Evolutionary conservation across 2,113 vertebrate species (phyloP).

Genomic region (Myrmecobius fasciatus): DNA sequence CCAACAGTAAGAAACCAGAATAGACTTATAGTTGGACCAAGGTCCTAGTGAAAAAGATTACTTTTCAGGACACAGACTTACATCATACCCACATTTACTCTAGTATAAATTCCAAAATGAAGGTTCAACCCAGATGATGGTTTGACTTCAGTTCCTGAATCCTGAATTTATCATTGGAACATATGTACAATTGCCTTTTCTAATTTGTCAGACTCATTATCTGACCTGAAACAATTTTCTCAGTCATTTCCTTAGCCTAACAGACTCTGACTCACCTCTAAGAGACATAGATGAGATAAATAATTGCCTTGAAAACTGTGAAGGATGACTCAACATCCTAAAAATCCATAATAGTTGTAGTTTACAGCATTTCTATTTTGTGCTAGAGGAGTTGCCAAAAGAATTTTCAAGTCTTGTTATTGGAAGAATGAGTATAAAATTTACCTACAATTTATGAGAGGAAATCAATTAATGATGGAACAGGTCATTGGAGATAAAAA

Average conservation of each 20-base stretch:
- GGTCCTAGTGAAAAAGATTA: constrained; percentile 31
- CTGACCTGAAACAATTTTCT: constrained; percentile 69
- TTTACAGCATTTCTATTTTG: constrained; percentile 79
- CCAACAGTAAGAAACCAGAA: not conserved
- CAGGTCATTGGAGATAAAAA: constrained; percentile 53
- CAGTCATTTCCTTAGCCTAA: constrained; percentile 65
- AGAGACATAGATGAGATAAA: constrained; percentile 74
- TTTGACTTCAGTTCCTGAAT: constrained; percentile 36
- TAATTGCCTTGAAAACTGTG: constrained; percentile 75
- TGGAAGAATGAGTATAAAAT: constrained; percentile 60
- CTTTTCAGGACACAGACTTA: constrained; percentile 26
- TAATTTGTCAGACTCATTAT: constrained; percentile 53
- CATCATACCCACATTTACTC: constrained; percentile 25
- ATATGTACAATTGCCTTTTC: constrained; percentile 47
- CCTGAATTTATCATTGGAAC: constrained; percentile 51
- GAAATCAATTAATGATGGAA: constrained; percentile 59
- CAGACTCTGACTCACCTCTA: constrained; percentile 70
- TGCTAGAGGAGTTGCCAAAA: constrained; percentile 77
- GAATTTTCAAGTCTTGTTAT: constrained; percentile 71
- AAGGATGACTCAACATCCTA: constrained; percentile 78
- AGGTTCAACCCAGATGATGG: not conserved
- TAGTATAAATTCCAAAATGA: not conserved
- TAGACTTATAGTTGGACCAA: constrained; percentile 34
- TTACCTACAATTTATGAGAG: constrained; percentile 41
- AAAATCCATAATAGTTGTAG: constrained; percentile 80